Conservation (phyloP, 1,140 invertebrate genomes). For the Drosophila quadrilineata region DNA sequence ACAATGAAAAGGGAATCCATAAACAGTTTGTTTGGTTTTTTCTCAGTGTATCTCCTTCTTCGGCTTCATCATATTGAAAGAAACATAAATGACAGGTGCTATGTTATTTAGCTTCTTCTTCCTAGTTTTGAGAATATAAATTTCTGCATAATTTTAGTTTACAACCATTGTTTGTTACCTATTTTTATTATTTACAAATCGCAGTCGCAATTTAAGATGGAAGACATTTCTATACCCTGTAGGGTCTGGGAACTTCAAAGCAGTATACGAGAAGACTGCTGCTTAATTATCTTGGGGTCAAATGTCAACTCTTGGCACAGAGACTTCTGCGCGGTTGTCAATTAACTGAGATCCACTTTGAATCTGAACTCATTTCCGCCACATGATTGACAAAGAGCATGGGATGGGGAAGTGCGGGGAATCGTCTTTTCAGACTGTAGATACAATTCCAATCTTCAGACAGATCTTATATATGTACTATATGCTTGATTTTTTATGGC, state of each 20-base stretch:
- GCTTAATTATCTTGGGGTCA: constrained; percentile 53
- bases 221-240: constrained; percentile 26
- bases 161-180: too few species aligned
- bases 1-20: too few species aligned
- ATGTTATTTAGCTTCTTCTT: too few species aligned
- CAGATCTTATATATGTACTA: constrained; percentile 20
- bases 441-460: constrained; percentile 12
- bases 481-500: not conserved
- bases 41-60: too few species aligned
- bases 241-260: too few species aligned
- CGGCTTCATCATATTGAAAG: too few species aligned
- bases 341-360: constrained; percentile 39
- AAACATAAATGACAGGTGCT: too few species aligned
- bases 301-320: constrained; percentile 36
- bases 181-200: too few species aligned
- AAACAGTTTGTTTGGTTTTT: not conserved
- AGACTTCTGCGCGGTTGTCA: constrained; percentile 56
- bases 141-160: too few species aligned
- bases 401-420: not conserved
- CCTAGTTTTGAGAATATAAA: too few species aligned
- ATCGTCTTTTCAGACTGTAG: not conserved
- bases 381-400: constrained; percentile 7
- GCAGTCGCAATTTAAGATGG: too few species aligned
- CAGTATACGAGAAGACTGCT: too few species aligned
- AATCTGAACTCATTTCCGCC: constrained; percentile 62